These are phyloP conservation scores for Bolinopsis microptera DNA, from an alignment of 37 sponge, comb jelly and placozoan genomes.

Conservation along the genomic window DNA sequence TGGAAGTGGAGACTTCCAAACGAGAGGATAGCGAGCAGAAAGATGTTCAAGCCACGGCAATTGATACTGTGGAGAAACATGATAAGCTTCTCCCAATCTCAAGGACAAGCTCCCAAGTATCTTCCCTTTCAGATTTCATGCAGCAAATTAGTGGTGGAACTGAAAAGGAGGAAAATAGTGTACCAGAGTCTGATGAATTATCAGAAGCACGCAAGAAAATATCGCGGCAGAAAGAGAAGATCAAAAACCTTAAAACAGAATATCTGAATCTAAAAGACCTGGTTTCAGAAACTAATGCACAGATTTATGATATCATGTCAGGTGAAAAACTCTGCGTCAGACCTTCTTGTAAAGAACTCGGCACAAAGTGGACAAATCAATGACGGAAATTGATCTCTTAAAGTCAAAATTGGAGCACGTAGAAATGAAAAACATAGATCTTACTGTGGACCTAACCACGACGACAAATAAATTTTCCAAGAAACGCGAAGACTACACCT, in stretches of 20 bases:
- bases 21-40: neutral
- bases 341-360: conserved; percentile 24
- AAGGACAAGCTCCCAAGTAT: neutral
- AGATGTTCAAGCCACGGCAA: neutral
- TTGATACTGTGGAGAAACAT: neutral
- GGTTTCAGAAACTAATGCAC: neutral
- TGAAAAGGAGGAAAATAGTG: neutral
- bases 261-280: conserved; percentile 25
- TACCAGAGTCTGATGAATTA: neutral
- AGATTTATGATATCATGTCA: conserved; percentile 18
- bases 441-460: neutral
- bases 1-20: neutral
- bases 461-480: neutral
- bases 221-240: conserved; percentile 1
- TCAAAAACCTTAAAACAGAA: neutral
- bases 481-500: neutral
- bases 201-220: neutral
- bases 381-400: neutral
- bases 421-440: neutral
- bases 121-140: neutral
- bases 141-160: neutral
- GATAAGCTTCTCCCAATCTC: neutral
- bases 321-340: neutral
- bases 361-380: conserved; percentile 2
- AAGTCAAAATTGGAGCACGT: neutral